A percentile compares a stretch with the other conserved stretches of the same genome.
phyloP scores from a whole-genome alignment of 2,113 vertebrate genomes.

The Tachysurus fulvidraco region DNA sequence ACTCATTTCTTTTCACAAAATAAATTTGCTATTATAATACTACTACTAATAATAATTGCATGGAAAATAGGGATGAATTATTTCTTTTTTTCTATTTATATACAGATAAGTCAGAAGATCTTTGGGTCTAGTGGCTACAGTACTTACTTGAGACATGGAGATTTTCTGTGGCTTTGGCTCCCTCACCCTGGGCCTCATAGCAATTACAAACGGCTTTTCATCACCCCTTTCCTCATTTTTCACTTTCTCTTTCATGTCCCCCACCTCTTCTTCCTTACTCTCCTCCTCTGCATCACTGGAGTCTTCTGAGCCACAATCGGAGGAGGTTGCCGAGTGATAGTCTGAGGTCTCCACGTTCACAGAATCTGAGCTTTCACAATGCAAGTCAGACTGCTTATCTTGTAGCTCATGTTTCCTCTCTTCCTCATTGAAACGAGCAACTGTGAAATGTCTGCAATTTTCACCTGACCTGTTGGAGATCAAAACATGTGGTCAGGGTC shows the following conservation, averaged over 20 bases:
- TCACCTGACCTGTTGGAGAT: conserved; percentile 67
- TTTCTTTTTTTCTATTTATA: not conserved
- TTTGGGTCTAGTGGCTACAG: not conserved
- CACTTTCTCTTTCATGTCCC: conserved; percentile 40
- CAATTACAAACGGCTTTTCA: conserved; percentile 45
- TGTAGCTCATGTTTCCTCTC: conserved; percentile 49
- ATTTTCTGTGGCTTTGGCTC: conserved; percentile 38
- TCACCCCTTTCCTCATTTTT: conserved; percentile 38
- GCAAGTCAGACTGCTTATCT: conserved; percentile 34
- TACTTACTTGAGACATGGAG: conserved; percentile 42
- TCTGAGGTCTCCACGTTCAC: conserved; percentile 71
- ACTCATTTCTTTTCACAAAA: not conserved
- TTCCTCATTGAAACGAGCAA: conserved; percentile 62
- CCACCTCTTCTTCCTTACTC: conserved; percentile 45
- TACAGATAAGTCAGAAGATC: not conserved
- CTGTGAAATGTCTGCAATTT: conserved; percentile 68
- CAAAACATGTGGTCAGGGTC: not conserved
- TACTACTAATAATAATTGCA: not conserved
- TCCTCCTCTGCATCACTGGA: conserved; percentile 76
- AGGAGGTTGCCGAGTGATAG: conserved; percentile 77
- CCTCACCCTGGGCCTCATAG: conserved; percentile 67
- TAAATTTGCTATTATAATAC: too few relatives aligned
- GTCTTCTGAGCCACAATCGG: conserved; percentile 70
- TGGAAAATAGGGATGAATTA: not conserved
- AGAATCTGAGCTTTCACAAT: conserved; percentile 6